Evolutionary conservation across 2,888 invertebrate genomes (phyloP).

Genomic region (Campoletis raptor): DNA sequence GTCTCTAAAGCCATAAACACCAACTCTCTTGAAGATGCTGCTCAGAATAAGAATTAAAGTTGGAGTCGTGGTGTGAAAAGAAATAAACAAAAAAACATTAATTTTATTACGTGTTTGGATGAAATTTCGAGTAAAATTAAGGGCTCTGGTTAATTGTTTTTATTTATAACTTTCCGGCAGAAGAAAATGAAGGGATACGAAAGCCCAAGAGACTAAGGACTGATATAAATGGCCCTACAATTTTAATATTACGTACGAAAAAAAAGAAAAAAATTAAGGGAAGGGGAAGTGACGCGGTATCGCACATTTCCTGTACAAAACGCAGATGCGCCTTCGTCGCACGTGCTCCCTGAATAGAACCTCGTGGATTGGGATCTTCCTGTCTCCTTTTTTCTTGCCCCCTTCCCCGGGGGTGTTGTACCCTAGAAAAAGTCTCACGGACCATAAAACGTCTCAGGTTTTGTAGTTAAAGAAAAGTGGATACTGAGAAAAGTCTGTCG

Average conservation of each 20-base stretch:
- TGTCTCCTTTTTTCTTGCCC: not conserved
- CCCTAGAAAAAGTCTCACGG: constrained; percentile 35
- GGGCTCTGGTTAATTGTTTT: too few relatives aligned
- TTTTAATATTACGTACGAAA: constrained; percentile 11
- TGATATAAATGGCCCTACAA: not conserved
- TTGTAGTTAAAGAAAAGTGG: constrained; percentile 12
- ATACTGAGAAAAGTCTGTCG: constrained; percentile 25
- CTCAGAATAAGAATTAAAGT: too few relatives aligned
- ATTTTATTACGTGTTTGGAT: too few relatives aligned
- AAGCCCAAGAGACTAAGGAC: not conserved
- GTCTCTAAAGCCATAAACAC: too few relatives aligned
- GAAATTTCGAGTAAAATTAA: too few relatives aligned
- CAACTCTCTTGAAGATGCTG: too few relatives aligned
- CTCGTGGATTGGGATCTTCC: constrained; percentile 36
- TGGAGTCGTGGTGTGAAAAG: too few relatives aligned
- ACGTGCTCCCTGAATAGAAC: constrained; percentile 63
- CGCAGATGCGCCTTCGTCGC: constrained; percentile 62
- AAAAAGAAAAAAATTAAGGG: not conserved
- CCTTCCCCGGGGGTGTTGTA: not conserved
- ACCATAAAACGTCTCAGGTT: constrained; percentile 37
- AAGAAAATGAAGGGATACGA: constrained; percentile 18
- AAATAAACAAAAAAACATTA: too few relatives aligned
- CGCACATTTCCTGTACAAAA: constrained; percentile 52
- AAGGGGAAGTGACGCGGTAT: constrained; percentile 34
- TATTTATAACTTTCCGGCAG: constrained; percentile 10